Evolutionary conservation across 2,797 vertebrate genomes (phyloP).

Genomic region (Sorex maritimensis): DNA sequence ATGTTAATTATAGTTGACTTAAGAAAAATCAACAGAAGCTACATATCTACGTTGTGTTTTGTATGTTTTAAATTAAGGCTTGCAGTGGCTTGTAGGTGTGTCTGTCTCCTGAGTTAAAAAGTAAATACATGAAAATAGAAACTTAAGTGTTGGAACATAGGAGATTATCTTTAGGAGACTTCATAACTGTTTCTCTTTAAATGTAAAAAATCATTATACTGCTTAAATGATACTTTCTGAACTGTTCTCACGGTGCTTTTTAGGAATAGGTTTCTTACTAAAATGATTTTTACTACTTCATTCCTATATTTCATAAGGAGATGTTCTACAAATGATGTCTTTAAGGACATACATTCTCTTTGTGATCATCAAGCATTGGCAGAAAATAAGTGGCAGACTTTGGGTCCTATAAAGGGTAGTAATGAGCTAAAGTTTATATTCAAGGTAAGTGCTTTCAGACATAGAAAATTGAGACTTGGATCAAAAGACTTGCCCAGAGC

Average conservation of each 20-base stretch:
- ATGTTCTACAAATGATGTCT: slow-evolving; percentile 3
- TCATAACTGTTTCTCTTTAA: slow-evolving; percentile 23
- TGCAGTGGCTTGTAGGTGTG: not conserved
- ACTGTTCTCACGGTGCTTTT: slow-evolving; percentile 53
- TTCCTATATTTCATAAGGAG: slow-evolving; percentile 38
- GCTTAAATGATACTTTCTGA: slow-evolving; percentile 40
- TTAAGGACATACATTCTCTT: slow-evolving; percentile 9
- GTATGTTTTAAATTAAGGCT: not conserved
- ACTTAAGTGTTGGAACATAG: not conserved
- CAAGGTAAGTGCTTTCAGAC: slow-evolving; percentile 41
- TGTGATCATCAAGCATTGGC: not conserved
- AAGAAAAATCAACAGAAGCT: no score
- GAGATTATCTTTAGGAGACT: slow-evolving; percentile 3
- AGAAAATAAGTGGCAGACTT: slow-evolving; percentile 12
- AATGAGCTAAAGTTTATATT: slow-evolving; percentile 43
- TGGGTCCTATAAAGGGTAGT: slow-evolving; percentile 22
- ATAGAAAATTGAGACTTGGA: slow-evolving; percentile 7
- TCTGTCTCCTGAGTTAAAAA: not conserved
- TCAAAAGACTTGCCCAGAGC: slow-evolving; percentile 46
- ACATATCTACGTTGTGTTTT: no score
- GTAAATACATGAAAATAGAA: slow-evolving; percentile 27
- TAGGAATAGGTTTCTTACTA: not conserved
- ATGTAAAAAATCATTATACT: not conserved
- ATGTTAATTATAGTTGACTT: slow-evolving; percentile 24
- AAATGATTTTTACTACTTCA: slow-evolving; percentile 10